Base-by-base conservation (phyloP, 2,113 vertebrate species). In the Agelaius phoeniceus region DNA sequence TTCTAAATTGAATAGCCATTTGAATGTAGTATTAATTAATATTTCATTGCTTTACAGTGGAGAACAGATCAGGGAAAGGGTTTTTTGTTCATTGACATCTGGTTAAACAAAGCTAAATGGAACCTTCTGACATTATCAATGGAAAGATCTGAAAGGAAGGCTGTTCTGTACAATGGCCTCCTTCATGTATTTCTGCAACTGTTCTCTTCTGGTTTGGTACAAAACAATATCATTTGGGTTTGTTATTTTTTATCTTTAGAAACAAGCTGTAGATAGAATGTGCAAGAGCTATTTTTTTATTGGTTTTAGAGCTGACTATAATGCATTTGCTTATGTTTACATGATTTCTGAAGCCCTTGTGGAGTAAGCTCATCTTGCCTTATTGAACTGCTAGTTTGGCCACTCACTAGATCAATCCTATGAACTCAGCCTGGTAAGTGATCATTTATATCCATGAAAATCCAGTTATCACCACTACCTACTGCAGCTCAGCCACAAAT, bases 1-100 rank as follows among this genome's bases (percentile, higher is more conserved):
- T 96, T 75, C 51, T 91, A 94, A 96, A 97, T 90, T 96, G 86
- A 97, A 96, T 89, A 93, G 65, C 59, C 71, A 95, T 97, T 97
- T 96, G 93, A 97, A 96, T 96, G 46, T 84, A 91, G 65, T 80
- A 96, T 97, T 97, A 97, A 96, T 98, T 97, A 98, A 97, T 98
- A 92, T 97, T 97, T 98, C 79, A 98, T 97, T 98, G 93, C 83
- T 89, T 95, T 94, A 76, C 92, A 78, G 80, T 92, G 79, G 92
- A 68, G 57, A 85, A 54, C 74, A 84, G 63, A 96, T 92, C 92
- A 95, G 75, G 51, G 84, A 76, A 90, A 93, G 49, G 52, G 5
- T 0, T 58, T 79, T 76, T 97, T 97, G 79, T 91, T 95, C 81
- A 59, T 54, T 93, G 92, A 94, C 84, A 96, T 93, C 83, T 97